A percentile compares a stretch with the other conserved stretches of the same genome.
Conservation (phyloP, 2,113 vertebrate species). For the Tamias sibiricus region DNA sequence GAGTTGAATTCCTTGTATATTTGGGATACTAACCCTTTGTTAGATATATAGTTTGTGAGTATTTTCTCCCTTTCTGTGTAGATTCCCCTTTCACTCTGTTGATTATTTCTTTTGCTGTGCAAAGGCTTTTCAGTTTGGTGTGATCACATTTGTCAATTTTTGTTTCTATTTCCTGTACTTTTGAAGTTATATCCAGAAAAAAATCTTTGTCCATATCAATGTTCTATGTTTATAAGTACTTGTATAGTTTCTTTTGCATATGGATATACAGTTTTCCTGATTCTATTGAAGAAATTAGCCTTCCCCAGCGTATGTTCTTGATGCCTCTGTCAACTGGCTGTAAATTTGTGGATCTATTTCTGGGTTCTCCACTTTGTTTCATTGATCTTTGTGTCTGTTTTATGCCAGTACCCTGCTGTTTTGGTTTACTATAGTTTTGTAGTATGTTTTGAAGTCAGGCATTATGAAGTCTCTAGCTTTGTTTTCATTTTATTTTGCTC, state of each 20-base stretch:
- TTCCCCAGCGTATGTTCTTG: background rate
- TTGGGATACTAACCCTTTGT: background rate
- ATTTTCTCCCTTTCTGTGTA: background rate
- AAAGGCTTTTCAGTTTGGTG: background rate
- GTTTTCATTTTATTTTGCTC: background rate
- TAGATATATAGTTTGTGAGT: background rate
- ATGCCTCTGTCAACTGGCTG: background rate
- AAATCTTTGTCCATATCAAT: background rate
- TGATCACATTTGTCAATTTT: background rate
- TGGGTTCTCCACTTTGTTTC: background rate
- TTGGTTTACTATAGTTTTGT: background rate
- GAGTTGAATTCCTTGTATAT: background rate
- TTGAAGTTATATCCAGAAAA: background rate
- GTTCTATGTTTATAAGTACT: background rate
- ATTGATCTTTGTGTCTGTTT: background rate
- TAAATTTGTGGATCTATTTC: background rate
- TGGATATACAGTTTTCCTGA: background rate
- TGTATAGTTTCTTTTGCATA: background rate
- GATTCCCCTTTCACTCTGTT: background rate
- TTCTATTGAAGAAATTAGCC: background rate
- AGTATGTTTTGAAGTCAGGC: background rate
- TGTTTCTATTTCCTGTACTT: background rate
- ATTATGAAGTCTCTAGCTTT: background rate
- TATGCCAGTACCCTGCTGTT: background rate
- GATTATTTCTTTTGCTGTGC: too few species aligned